phyloP scores from a whole-genome alignment of 2,888 invertebrate species.

The Carcina quercana region DNA sequence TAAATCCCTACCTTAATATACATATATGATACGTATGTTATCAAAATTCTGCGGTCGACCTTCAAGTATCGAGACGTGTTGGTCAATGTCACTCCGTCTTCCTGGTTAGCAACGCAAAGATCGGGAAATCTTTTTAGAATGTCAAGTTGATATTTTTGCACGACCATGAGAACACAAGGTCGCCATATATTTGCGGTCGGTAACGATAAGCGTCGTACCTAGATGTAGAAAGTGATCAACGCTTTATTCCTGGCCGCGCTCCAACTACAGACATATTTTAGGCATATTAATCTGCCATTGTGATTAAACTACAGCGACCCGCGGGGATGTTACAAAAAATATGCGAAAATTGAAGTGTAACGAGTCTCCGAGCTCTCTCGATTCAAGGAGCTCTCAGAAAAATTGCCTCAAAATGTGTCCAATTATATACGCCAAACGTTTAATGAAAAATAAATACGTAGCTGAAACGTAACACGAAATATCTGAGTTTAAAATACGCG shows the following conservation, averaged over 20 bases:
- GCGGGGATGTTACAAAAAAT: no score
- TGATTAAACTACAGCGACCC: no score
- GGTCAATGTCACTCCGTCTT: slow-evolving; percentile 59
- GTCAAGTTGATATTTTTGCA: slow-evolving; percentile 70
- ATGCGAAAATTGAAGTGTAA: no score
- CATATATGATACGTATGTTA: slow-evolving; percentile 2
- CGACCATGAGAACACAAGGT: slow-evolving; percentile 66
- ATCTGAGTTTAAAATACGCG: no score
- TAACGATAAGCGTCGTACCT: slow-evolving; percentile 38
- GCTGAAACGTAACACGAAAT: no score
- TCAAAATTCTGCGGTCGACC: slow-evolving; percentile 15
- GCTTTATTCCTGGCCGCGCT: slow-evolving; percentile 44
- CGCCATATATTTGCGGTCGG: slow-evolving; percentile 51
- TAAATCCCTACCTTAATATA: no score
- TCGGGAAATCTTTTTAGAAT: slow-evolving; percentile 69
- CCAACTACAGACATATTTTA: slow-evolving; percentile 39
- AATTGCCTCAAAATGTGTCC: no score
- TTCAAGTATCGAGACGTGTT: slow-evolving; percentile 45
- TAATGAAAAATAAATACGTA: no score
- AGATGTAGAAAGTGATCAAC: slow-evolving; percentile 62
- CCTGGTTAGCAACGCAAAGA: slow-evolving; percentile 66
- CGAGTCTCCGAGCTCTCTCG: no score
- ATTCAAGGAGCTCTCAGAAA: no score
- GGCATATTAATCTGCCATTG: slow-evolving; percentile 13
- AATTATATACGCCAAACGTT: no score